Conservation (phyloP, 2,797 vertebrate species). For the Sparus aurata region DNA sequence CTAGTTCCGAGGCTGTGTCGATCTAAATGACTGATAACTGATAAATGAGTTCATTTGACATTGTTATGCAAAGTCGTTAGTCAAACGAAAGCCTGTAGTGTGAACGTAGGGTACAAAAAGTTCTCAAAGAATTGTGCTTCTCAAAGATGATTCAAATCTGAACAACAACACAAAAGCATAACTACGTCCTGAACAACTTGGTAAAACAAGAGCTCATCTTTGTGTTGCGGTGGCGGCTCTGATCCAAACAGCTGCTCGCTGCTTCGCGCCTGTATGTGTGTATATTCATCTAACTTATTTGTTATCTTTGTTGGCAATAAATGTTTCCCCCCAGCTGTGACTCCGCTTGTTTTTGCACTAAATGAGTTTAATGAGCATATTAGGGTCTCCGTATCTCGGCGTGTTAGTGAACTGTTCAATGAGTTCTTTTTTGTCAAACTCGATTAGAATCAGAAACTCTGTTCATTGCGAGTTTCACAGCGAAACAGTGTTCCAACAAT, state of each 20-base stretch:
- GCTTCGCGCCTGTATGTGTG: constrained; percentile 26
- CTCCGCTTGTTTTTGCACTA: background rate
- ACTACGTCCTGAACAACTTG: background rate
- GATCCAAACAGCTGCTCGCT: constrained; percentile 7
- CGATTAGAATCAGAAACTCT: background rate
- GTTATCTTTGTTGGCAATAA: constrained; percentile 43
- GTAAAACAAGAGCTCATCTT: background rate
- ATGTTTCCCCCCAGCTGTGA: constrained; percentile 18
- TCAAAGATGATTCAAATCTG: background rate
- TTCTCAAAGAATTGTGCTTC: background rate
- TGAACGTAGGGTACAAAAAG: background rate
- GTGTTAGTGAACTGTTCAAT: background rate
- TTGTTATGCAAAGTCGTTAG: constrained; percentile 1
- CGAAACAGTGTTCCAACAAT: no score
- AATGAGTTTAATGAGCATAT: background rate
- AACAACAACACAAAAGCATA: background rate
- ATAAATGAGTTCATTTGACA: background rate
- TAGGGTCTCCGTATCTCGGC: background rate
- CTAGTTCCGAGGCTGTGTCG: background rate
- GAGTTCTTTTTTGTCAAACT: background rate
- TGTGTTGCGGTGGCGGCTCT: constrained; percentile 5
- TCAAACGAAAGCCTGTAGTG: background rate
- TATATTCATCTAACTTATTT: constrained; percentile 43
- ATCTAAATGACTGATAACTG: background rate
- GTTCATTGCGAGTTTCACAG: no score